Percentiles rank a stretch among this genome's conserved stretches.
These are phyloP conservation scores for Ips nitidus DNA, from an alignment of 1,140 invertebrate species.

Conservation along the genomic window DNA sequence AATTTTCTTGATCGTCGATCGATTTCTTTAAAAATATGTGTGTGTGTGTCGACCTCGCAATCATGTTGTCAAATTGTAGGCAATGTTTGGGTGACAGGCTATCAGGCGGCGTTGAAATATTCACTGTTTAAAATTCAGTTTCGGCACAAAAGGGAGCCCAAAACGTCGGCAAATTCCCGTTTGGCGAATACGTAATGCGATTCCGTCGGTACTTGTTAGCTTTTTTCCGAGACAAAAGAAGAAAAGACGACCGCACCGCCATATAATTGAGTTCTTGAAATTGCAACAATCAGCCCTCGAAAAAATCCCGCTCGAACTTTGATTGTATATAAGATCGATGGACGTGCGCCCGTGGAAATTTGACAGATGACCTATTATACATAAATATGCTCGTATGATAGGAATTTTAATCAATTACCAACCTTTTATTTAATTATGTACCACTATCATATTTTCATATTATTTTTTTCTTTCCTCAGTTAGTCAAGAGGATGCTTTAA, in stretches of 20 bases:
- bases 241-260: conserved; percentile 1
- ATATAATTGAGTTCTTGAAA: conserved; percentile 30
- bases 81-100: conserved; percentile 41
- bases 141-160: conserved; percentile 35
- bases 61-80: conserved; percentile 46
- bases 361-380: neutral
- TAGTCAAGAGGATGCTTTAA: no score
- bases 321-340: conserved; percentile 8
- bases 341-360: neutral
- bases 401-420: neutral
- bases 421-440: neutral
- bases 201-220: conserved; percentile 17
- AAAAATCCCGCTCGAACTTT: conserved; percentile 7
- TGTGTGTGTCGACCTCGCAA: conserved; percentile 36
- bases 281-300: conserved; percentile 10
- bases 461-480: no score
- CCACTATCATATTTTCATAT: no score
- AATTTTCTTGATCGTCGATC: no score
- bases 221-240: conserved; percentile 20
- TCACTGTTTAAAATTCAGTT: conserved; percentile 46
- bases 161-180: conserved; percentile 38
- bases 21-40: conserved; percentile 14
- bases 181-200: conserved; percentile 39
- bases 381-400: neutral
- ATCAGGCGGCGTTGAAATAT: conserved; percentile 43